Base-by-base conservation (phyloP, 2,113 vertebrate genomes). In the Grallaria varia region DNA sequence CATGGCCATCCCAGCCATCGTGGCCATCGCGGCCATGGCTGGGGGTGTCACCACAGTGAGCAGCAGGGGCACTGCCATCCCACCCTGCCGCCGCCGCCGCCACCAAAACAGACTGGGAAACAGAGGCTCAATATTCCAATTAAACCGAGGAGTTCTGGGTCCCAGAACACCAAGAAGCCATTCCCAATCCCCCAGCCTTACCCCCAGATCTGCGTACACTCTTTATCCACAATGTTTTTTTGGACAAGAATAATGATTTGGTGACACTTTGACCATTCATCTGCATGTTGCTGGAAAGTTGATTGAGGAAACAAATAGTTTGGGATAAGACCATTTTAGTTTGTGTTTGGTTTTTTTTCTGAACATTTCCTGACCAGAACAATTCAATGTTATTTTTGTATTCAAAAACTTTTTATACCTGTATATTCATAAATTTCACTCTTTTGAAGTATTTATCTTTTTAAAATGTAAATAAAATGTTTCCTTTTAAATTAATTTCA, bases 121-220 rank as follows among this genome's bases (percentile, higher is more conserved):
- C n/a, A 24, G 23, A 67, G 10, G 6, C 24, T 10, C 17, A 30
- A 5, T 11, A 49, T 28, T 42, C 50, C 63, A 23, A 83, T 35
- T 6, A 52, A 66, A 40, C 23, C 1, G 47, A 53, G 21, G 0
- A n/a, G 27, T 0, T 33, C 9, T 24, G 53, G 13, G 4, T 56
- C 22, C 49, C 31, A 22, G 55, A 82, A 6, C 31, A 42, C 23
- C 42, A 63, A 35, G 56, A 73, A 39, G 30, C 9, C 12, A 64
- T 5, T 21, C 3, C 12, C 37, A 21, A 71, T 66, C 49, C 10
- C 40, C 11, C 50, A 73, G 14, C 35, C 35, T 28, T 14, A 20
- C 12, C n/a, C n/a, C n/a, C n/a, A n/a, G n/a, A n/a, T n/a, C n/a
- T n/a, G n/a, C n/a, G n/a, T n/a, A n/a, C n/a, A n/a, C n/a, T n/a